These are phyloP conservation scores for Netelia virgata DNA, from an alignment of 2,888 invertebrate species.

Conservation along the genomic window DNA sequence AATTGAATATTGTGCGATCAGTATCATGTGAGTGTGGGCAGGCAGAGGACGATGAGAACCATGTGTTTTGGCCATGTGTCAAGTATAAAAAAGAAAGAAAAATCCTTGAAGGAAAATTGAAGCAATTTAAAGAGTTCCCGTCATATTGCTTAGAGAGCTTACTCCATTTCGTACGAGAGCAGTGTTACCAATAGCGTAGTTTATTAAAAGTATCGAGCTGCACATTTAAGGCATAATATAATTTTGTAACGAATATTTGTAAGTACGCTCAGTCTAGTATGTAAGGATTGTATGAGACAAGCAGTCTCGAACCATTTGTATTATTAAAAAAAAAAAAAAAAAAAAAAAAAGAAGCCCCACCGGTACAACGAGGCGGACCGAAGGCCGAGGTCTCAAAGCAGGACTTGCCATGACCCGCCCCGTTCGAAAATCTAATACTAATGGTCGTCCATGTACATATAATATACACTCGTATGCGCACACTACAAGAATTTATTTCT, in stretches of 20 bases:
- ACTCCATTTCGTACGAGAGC: neutral
- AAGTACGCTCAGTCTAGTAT: neutral
- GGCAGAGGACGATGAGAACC: neutral
- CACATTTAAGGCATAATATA: neutral
- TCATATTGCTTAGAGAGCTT: neutral
- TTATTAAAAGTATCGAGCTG: conserved; percentile 3
- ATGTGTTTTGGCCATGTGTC: neutral
- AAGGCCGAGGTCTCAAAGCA: no score
- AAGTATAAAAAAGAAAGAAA: neutral
- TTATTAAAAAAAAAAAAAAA: neutral
- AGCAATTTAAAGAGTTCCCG: neutral
- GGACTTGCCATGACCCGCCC: no score
- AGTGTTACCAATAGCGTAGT: conserved; percentile 1
- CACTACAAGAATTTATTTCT: no score
- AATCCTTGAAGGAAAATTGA: neutral
- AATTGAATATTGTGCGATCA: neutral
- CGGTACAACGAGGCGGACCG: no score
- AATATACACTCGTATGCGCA: no score
- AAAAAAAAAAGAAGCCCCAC: no score
- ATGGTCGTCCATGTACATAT: no score
- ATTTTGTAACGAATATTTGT: neutral
- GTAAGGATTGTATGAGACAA: neutral
- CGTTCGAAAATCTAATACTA: no score
- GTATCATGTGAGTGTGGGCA: neutral
- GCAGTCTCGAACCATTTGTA: neutral